Evolutionary conservation across 92 coral and sea anemone genomes (phyloP), one percentile per base, ranked within the genome.

Genomic region (Muricea muricata): DNA sequence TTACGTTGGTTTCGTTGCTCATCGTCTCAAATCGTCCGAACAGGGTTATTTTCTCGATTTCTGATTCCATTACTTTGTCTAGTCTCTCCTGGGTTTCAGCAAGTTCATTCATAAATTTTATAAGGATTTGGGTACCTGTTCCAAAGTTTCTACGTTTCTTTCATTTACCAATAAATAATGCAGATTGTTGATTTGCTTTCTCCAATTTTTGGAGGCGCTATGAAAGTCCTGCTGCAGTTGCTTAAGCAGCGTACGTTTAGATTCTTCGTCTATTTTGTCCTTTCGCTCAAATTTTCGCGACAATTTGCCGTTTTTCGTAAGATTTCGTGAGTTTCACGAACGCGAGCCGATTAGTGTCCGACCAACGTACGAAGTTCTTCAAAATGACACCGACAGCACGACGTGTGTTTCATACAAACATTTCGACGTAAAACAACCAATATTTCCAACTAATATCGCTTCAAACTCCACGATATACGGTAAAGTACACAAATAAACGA

Each of bases 121-220:
- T 37, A 23, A 85, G 48, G 10, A 30, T 68, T 85, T 85, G 83
- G 85, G 81, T 40, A 15, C 77, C 88, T 32, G 55, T n/a, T 69
- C 67, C 13, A 85, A 75, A 20, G 77, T 40, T 13, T 31, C 45
- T 15, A 85, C 45, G 67, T 61, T 71, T 47, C 71, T 37, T 60
- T 45, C 45, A 42, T 61, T 85, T 12, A 45, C 84, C 8, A 85
- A 58, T 17, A 23, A 29, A 20, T 37, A 41, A 8, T 65, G 68
- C 15, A 85, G 35, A 3, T 20, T n/a, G 69, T 85, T 85, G 1
- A 65, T 61, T 34, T 85, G 74, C 48, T 74, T 73, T 28, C 88
- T 60, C 88, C 88, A 85, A 23, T 54, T 45, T 46, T 58, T 75
- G 18, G 79, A 74, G 0, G 88, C 84, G n/a, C 65, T 18, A 34